Percentiles rank a stretch among this genome's conserved stretches.
phyloP scores from a whole-genome alignment of 2,888 invertebrate genomes.

The Lymantria monacha region DNA sequence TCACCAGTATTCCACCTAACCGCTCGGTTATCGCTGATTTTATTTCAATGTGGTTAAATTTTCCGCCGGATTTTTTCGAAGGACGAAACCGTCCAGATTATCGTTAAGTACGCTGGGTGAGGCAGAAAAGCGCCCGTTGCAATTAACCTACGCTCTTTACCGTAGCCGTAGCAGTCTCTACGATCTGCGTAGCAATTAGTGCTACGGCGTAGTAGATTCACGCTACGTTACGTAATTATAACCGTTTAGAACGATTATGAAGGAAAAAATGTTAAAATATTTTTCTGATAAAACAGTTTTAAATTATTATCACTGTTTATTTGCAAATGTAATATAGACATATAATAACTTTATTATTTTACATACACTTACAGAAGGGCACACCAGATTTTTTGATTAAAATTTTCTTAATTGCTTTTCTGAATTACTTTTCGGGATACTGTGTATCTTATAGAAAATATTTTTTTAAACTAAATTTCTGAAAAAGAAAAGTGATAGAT shows the following conservation, averaged over 20 bases:
- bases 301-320: background rate
- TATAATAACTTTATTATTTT: no score
- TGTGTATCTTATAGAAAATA: no score
- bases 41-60: background rate
- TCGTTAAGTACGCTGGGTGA: conserved; percentile 33
- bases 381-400: no score
- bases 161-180: conserved; percentile 57
- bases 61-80: background rate
- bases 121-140: conserved; percentile 51
- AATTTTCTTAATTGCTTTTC: no score
- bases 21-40: background rate
- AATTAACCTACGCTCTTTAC: conserved; percentile 74
- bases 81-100: conserved; percentile 22
- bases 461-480: no score
- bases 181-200: conserved; percentile 77
- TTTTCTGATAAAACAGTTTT: background rate
- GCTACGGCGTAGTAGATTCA: conserved; percentile 58
- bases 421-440: no score
- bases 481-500: no score
- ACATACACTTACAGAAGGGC: no score
- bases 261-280: conserved; percentile 6
- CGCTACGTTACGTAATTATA: conserved; percentile 67
- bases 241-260: conserved; percentile 46
- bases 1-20: background rate
- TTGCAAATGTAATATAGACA: no score